phyloP scores from a whole-genome alignment of 2,888 invertebrate species.

The Oasisia sp. region DNA sequence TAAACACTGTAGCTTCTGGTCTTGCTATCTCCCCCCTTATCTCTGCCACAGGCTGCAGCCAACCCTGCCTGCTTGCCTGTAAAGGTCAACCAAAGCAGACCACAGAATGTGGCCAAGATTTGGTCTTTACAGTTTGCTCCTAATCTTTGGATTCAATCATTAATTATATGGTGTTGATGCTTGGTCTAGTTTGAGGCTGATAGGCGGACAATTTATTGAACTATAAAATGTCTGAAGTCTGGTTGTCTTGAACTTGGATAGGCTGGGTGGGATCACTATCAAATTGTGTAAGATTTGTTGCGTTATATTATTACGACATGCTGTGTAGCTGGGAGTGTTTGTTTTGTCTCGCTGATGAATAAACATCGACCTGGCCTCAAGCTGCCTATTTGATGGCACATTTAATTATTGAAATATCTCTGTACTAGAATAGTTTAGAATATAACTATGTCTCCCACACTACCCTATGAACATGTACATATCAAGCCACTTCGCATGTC shows the following conservation, averaged over 20 bases:
- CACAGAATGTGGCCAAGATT: neutral
- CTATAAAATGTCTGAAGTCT: neutral
- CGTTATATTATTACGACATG: neutral
- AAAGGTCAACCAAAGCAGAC: neutral
- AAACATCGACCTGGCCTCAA: neutral
- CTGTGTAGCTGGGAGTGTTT: neutral
- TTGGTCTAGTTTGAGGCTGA: neutral
- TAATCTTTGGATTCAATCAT: neutral
- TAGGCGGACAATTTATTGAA: neutral
- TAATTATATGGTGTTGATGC: neutral
- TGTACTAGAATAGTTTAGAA: neutral
- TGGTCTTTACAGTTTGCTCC: neutral
- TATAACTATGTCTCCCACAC: neutral
- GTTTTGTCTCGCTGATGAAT: neutral
- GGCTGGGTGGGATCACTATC: no score
- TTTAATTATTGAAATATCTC: neutral
- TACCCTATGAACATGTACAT: neutral
- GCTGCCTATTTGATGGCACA: neutral
- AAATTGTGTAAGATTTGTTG: neutral
- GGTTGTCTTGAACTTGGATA: no score
- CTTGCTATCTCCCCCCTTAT: neutral
- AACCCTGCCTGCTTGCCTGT: neutral
- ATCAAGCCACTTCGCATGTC: neutral
- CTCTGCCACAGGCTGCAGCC: slow-evolving; percentile 4
- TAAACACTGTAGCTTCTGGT: neutral